phyloP scores from a whole-genome alignment of 2,113 vertebrate species.

The Ochotona curzoniae region DNA sequence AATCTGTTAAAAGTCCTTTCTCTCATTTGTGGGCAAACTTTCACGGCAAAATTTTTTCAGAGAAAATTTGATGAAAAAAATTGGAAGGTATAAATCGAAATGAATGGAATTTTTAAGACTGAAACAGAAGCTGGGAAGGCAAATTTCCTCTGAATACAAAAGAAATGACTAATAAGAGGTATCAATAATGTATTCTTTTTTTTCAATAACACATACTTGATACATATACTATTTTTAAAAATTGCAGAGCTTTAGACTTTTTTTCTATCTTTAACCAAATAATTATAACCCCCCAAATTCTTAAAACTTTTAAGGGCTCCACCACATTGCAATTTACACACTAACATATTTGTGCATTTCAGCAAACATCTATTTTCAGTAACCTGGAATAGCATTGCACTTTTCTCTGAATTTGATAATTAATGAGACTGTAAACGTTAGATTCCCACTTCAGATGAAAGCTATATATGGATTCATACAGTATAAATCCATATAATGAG shows the following conservation, averaged over 20 bases:
- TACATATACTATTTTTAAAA: not conserved
- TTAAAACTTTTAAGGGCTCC: not conserved
- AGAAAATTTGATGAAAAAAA: not conserved
- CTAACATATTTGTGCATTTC: not conserved
- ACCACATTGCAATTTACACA: not conserved
- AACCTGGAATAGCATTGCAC: not conserved
- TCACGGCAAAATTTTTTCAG: not conserved
- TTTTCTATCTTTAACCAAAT: not conserved
- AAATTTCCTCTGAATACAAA: not conserved
- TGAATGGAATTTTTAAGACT: not conserved
- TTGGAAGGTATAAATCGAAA: not conserved
- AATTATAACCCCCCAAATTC: not conserved
- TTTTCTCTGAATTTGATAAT: slow-evolving; percentile 7
- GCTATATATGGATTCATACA: not conserved
- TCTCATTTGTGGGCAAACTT: not conserved
- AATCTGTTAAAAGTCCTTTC: not conserved
- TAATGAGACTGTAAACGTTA: slow-evolving; percentile 11
- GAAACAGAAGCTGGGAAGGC: not conserved
- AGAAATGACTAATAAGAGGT: not conserved
- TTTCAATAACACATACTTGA: too few relatives aligned
- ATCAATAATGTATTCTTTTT: not conserved
- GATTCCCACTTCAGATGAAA: not conserved
- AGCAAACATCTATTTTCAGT: not conserved
- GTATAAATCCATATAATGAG: not conserved
- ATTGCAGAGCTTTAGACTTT: not conserved